phyloP scores from a whole-genome alignment of 2,888 invertebrate genomes.

The Cotesia congregata region DNA sequence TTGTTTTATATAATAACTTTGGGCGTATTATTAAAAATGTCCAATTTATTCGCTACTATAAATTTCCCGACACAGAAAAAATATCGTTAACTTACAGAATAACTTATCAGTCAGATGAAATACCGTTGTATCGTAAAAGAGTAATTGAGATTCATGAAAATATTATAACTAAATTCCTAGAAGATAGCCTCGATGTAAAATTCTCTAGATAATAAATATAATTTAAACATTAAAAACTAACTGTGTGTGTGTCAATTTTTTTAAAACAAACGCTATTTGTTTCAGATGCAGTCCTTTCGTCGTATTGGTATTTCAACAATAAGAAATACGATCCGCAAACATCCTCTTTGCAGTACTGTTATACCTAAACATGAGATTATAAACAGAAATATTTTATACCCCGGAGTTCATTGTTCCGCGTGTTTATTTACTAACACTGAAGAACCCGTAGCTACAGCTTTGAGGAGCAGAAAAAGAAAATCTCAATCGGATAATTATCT shows the following conservation, averaged over 20 bases:
- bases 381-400: constrained; percentile 34
- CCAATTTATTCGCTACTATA: constrained; percentile 59
- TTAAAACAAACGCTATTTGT: constrained; percentile 30
- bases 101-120: constrained; percentile 63
- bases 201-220: constrained; percentile 40
- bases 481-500: constrained; percentile 50
- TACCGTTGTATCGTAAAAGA: constrained; percentile 63
- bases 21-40: constrained; percentile 63
- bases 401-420: constrained; percentile 50
- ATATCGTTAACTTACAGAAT: constrained; percentile 65
- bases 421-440: constrained; percentile 30
- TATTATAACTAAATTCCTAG: constrained; percentile 58
- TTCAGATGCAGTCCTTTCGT: constrained; percentile 57
- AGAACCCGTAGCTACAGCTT: constrained; percentile 50
- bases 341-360: constrained; percentile 30
- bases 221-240: background rate
- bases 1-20: constrained; percentile 60
- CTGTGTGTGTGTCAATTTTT: constrained; percentile 7
- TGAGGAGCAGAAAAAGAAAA: constrained; percentile 61
- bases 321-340: constrained; percentile 43
- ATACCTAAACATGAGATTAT: constrained; percentile 28
- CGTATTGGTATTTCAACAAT: constrained; percentile 44
- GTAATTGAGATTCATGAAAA: constrained; percentile 65
- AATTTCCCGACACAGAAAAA: constrained; percentile 54
- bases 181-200: constrained; percentile 50